Evolutionary conservation across 2,113 vertebrate genomes (phyloP), one percentile per base, ranked within the genome.

Genomic region (Muntiacus reevesi): DNA sequence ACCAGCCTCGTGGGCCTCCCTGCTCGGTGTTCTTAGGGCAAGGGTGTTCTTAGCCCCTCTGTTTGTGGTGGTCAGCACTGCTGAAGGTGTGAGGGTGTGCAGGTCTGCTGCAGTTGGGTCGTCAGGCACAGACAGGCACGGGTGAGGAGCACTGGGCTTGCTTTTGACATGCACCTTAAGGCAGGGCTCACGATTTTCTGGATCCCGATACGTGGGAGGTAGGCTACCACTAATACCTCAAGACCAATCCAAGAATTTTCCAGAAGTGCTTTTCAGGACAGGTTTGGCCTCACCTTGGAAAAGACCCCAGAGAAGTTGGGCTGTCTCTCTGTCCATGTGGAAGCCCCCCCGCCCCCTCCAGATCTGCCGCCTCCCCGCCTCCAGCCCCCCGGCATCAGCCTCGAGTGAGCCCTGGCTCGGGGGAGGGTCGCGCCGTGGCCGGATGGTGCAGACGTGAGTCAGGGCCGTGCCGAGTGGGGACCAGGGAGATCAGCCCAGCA

Each of bases 1-100:
- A 78, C 97, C 98, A 97, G 94, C 97, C 98, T 96, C 55, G 91
- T 96, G 98, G 98, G 98, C 98, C 98, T 98, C 98, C 98, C 98
- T 98, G 98, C 98, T 98, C 97, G 62, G 98, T 97, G 98, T 99
- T 99, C 98, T 98, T 85, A 89, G 94, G 93, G 87, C 97, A 95
- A 92, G 47, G 47, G 47, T 50, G 47, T 50, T 50, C 47, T 13
- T 50, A 50, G 82, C 89, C 95, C 95, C 91, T 96, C 97, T 96
- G 98, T 93, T 95, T 97, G 93, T 96, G 89, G 30, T 62, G 86
- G 92, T 25, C n/a, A 4, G n/a, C 3, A 85, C 98, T 97, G 89
- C 90, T 90, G 59, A 89, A 92, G 79, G 86, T 71, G 89, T 94
- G 85, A 94, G 97, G 97, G 19, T 7, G 15, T 15, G 54, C 71